Evolutionary conservation across 2,888 invertebrate species (phyloP).

Genomic region (Melolontha melolontha): DNA sequence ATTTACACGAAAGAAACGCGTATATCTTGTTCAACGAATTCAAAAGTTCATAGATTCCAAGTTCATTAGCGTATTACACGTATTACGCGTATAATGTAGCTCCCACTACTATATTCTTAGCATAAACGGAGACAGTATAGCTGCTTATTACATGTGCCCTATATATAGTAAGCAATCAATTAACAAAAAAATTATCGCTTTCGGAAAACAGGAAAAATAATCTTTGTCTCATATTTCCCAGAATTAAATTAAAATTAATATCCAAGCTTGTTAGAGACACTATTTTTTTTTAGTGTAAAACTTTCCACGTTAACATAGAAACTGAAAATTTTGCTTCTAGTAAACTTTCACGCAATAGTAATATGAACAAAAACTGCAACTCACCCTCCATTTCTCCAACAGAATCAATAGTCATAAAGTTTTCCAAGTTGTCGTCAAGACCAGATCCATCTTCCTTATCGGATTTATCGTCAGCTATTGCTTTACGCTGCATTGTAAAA

Average conservation of each 20-base stretch:
- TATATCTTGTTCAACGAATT: no score
- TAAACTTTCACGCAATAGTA: no score
- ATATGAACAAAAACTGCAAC: conserved; percentile 31
- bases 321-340: no score
- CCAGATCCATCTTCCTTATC: conserved; percentile 72
- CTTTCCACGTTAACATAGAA: no score
- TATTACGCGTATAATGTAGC: no score
- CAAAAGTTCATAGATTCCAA: no score
- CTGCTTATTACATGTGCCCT: conserved; percentile 49
- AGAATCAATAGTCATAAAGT: conserved; percentile 90
- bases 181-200: conserved; percentile 23
- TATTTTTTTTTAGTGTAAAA: conserved; percentile 27
- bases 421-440: conserved; percentile 81
- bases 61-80: no score
- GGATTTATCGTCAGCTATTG: conserved; percentile 62
- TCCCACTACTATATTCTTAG: no score
- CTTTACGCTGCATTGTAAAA: conserved; percentile 68
- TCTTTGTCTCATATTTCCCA: conserved; percentile 52
- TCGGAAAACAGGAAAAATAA: conserved; percentile 48
- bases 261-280: conserved; percentile 27
- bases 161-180: conserved; percentile 47
- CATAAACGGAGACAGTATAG: no score
- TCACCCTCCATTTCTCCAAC: conserved; percentile 86
- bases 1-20: no score
- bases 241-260: conserved; percentile 47